phyloP scores from a whole-genome alignment of 2,888 invertebrate species.

The Cyrtodaria siliqua region DNA sequence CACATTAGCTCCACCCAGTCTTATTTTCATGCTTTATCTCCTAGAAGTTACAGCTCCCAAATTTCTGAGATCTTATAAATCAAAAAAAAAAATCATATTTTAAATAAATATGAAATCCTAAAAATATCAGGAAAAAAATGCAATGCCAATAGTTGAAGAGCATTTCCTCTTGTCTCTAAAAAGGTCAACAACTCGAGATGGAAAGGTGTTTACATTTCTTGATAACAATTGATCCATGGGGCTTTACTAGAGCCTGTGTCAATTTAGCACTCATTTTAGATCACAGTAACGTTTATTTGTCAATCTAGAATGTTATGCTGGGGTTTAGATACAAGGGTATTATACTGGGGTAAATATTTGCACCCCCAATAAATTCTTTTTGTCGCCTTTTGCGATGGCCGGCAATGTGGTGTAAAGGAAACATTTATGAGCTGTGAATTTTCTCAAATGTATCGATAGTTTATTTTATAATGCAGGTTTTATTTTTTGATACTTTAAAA shows the following conservation, averaged over 20 bases:
- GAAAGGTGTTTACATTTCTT: slow-evolving; percentile 20
- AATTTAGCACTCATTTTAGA: neutral
- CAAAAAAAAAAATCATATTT: no score
- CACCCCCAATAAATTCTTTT: slow-evolving; percentile 44
- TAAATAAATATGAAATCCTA: no score
- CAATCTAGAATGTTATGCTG: slow-evolving; percentile 45
- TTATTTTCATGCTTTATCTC: no score
- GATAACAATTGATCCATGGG: slow-evolving; percentile 27
- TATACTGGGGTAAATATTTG: slow-evolving; percentile 54
- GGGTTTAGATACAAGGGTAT: slow-evolving; percentile 49
- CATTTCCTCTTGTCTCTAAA: neutral
- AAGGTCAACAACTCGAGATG: slow-evolving; percentile 2
- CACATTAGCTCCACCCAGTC: no score
- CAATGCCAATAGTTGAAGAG: no score
- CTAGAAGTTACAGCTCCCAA: no score
- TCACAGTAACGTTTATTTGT: slow-evolving; percentile 30
- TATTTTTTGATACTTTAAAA: neutral
- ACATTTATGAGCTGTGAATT: slow-evolving; percentile 35
- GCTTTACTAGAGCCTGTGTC: slow-evolving; percentile 40
- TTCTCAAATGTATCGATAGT: slow-evolving; percentile 1
- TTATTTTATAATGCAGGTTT: neutral
- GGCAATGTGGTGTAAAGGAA: slow-evolving; percentile 1
- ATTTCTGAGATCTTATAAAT: no score
- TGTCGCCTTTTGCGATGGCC: slow-evolving; percentile 35
- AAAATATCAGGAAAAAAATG: no score